These are phyloP conservation scores for Nezara viridula DNA, from an alignment of 2,888 invertebrate species.

Conservation along the genomic window DNA sequence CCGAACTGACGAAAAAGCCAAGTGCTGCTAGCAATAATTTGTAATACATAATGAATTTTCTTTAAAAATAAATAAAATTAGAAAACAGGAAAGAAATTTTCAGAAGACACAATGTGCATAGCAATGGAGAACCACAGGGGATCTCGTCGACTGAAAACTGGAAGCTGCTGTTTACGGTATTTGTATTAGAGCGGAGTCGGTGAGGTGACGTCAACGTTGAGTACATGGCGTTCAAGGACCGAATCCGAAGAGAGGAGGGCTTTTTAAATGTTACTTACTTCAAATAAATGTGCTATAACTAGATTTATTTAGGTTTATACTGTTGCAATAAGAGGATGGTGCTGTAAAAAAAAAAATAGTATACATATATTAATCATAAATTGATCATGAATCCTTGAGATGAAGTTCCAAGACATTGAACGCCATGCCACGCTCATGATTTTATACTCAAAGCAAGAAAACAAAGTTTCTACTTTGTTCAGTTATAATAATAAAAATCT, in stretches of 20 bases:
- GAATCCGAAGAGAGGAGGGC: neutral
- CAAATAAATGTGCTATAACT: too few relatives aligned
- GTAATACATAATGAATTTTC: neutral
- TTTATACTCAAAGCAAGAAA: neutral
- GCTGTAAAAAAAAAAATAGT: neutral
- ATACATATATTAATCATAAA: neutral
- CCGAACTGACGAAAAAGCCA: neutral
- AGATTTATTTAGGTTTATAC: neutral
- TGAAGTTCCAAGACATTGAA: too few relatives aligned
- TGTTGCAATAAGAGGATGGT: neutral
- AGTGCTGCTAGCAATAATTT: neutral
- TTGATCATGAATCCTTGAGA: neutral
- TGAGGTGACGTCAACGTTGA: constrained; percentile 8
- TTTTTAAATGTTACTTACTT: neutral
- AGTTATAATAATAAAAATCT: too few relatives aligned
- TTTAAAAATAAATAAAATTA: neutral
- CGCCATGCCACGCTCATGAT: too few relatives aligned
- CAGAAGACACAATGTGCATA: neutral
- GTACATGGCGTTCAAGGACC: neutral
- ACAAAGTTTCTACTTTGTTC: neutral
- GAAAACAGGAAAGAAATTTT: neutral
- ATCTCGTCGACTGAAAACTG: neutral
- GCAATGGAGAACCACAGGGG: neutral
- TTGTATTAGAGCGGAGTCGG: neutral
- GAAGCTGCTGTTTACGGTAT: neutral